Evolutionary conservation across 1,140 invertebrate species (phyloP).

Genomic region (Eumeta japonica): DNA sequence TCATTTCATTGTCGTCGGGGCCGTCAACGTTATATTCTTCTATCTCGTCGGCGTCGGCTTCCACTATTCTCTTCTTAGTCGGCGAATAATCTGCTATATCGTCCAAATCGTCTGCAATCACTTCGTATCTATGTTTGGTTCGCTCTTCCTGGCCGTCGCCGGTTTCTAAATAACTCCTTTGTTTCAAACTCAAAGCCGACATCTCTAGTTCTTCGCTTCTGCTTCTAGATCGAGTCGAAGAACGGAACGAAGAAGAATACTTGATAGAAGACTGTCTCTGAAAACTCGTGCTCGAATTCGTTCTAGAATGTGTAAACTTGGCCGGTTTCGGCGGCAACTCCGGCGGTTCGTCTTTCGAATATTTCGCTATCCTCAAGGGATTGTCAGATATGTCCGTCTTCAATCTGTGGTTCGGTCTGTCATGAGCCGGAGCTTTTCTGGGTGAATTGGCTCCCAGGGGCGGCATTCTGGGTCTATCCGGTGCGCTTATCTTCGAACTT

Average conservation of each 20-base stretch:
- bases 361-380: slow-evolving; percentile 36
- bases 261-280: slow-evolving; percentile 41
- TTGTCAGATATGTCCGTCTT: slow-evolving; percentile 56
- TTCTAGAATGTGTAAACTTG: slow-evolving; percentile 21
- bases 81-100: slow-evolving; percentile 60
- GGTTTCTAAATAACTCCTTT: slow-evolving; percentile 23
- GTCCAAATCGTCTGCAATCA: slow-evolving; percentile 56
- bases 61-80: slow-evolving; percentile 56
- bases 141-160: slow-evolving; percentile 38
- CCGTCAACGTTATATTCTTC: slow-evolving; percentile 61
- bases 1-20: slow-evolving; percentile 58
- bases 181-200: slow-evolving; percentile 18
- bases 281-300: slow-evolving; percentile 18
- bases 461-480: slow-evolving; percentile 32
- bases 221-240: slow-evolving; percentile 30
- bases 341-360: slow-evolving; percentile 33
- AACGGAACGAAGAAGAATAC: slow-evolving; percentile 28
- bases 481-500: slow-evolving; percentile 29
- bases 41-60: slow-evolving; percentile 52
- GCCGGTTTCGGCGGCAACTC: slow-evolving; percentile 46
- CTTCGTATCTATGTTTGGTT: slow-evolving; percentile 50
- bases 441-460: slow-evolving; percentile 45
- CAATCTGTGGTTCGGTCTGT: slow-evolving; percentile 33
- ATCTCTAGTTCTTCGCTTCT: slow-evolving; percentile 48
- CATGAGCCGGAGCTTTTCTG: slow-evolving; percentile 25